phyloP scores from a whole-genome alignment of 2,888 invertebrate species.

The Eumacrocentrus americanus region DNA sequence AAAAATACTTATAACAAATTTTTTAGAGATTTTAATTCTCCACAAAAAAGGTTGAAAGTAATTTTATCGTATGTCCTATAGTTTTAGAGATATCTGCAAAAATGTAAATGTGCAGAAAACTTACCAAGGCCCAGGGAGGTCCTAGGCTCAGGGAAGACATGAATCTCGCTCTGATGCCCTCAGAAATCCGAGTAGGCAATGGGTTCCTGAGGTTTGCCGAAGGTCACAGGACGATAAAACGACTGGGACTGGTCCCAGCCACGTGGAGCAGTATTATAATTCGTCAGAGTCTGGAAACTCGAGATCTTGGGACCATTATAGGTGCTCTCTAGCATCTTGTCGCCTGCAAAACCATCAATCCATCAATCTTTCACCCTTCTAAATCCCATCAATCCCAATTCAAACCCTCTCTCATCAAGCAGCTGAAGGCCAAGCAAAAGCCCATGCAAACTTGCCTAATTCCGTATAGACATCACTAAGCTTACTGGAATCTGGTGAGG shows the following conservation, averaged over 20 bases:
- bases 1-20: too few species aligned
- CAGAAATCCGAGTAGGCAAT: constrained; percentile 58
- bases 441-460: constrained; percentile 56
- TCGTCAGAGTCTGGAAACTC: constrained; percentile 63
- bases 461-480: constrained; percentile 44
- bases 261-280: constrained; percentile 83
- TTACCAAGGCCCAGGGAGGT: too few species aligned
- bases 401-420: background rate
- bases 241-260: constrained; percentile 78
- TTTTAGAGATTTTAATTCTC: too few species aligned
- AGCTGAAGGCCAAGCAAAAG: constrained; percentile 27
- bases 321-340: constrained; percentile 45
- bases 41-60: too few species aligned
- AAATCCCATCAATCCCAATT: background rate
- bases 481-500: constrained; percentile 48
- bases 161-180: constrained; percentile 1
- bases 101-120: too few species aligned
- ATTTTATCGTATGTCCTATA: too few species aligned
- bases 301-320: constrained; percentile 56
- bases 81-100: too few species aligned
- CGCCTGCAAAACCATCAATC: constrained; percentile 44
- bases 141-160: background rate
- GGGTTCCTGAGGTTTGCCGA: constrained; percentile 65
- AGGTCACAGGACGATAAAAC: constrained; percentile 76
- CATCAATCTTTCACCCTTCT: too few species aligned